Evolutionary conservation across 2,113 vertebrate genomes (phyloP).

Genomic region (Aspidoscelis tigris): DNA sequence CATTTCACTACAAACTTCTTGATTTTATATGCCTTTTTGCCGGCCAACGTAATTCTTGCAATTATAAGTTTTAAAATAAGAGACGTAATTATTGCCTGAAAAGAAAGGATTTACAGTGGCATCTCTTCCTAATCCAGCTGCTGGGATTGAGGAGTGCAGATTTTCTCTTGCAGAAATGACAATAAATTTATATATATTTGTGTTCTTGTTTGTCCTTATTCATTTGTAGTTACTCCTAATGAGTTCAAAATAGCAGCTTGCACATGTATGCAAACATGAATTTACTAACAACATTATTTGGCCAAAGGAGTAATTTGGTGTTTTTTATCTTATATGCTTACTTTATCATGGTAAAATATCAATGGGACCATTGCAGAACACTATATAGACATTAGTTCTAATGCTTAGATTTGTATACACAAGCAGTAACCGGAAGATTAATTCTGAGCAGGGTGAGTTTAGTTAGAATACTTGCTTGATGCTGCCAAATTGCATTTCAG

Average conservation of each 20-base stretch:
- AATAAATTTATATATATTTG: too few relatives aligned
- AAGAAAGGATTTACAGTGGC: conserved; percentile 45
- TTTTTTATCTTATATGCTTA: neutral
- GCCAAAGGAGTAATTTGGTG: neutral
- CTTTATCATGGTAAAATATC: neutral
- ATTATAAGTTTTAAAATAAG: conserved; percentile 89
- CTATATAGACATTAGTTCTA: too few relatives aligned
- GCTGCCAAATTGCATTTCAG: neutral
- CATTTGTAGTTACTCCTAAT: neutral
- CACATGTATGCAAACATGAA: neutral
- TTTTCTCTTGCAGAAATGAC: neutral
- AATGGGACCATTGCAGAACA: neutral
- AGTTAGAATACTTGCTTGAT: too few relatives aligned
- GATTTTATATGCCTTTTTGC: conserved; percentile 89
- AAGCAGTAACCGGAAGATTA: too few relatives aligned
- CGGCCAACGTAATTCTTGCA: conserved; percentile 82
- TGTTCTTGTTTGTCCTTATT: neutral
- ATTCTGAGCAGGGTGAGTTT: too few relatives aligned
- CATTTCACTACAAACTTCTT: conserved; percentile 85
- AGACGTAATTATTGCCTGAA: conserved; percentile 80
- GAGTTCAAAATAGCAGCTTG: neutral
- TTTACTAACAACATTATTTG: neutral
- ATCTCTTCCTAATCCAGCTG: neutral
- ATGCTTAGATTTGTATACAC: neutral
- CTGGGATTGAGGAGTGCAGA: neutral